A percentile compares a stretch with the other conserved stretches of the same genome.
These are phyloP conservation scores for Pseudomugil tenellus DNA, from an alignment of 2,797 vertebrate genomes.

Conservation along the genomic window DNA sequence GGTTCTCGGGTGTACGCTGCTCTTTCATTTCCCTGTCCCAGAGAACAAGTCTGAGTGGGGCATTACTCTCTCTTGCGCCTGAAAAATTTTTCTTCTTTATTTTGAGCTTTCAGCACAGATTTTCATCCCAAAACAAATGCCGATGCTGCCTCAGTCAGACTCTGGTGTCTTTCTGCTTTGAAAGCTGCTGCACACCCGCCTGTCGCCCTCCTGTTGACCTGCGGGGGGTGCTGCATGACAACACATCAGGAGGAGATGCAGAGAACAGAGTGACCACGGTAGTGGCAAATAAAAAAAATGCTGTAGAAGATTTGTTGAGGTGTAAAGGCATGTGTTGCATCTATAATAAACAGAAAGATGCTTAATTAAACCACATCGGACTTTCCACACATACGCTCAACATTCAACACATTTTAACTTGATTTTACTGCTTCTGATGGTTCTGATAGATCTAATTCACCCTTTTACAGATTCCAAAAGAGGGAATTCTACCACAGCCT, in stretches of 20 bases:
- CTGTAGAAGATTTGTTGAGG: not conserved
- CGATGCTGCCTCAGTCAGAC: constrained; percentile 21
- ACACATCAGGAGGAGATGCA: constrained; percentile 67
- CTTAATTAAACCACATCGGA: not conserved
- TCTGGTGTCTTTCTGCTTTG: constrained; percentile 12
- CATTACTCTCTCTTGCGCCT: constrained; percentile 44
- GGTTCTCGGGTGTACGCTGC: constrained; percentile 53
- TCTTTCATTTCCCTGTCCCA: constrained; percentile 63
- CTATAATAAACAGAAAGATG: not conserved
- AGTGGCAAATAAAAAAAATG: not conserved
- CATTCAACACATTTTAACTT: no score
- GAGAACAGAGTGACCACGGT: constrained; percentile 11
- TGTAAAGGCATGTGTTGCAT: not conserved
- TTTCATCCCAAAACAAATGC: constrained; percentile 14
- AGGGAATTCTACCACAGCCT: not conserved
- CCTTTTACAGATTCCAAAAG: not conserved
- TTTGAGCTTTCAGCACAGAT: constrained; percentile 37
- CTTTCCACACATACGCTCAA: not conserved
- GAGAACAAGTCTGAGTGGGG: constrained; percentile 59
- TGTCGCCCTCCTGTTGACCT: constrained; percentile 84
- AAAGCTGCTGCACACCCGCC: constrained; percentile 38
- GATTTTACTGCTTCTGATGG: not conserved
- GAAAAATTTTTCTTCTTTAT: constrained; percentile 30
- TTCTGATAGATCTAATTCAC: constrained; percentile 1
- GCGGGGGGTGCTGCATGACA: constrained; percentile 95